Evolutionary conservation across 2,888 invertebrate genomes (phyloP).

Genomic region (Brachylomia viminalis): DNA sequence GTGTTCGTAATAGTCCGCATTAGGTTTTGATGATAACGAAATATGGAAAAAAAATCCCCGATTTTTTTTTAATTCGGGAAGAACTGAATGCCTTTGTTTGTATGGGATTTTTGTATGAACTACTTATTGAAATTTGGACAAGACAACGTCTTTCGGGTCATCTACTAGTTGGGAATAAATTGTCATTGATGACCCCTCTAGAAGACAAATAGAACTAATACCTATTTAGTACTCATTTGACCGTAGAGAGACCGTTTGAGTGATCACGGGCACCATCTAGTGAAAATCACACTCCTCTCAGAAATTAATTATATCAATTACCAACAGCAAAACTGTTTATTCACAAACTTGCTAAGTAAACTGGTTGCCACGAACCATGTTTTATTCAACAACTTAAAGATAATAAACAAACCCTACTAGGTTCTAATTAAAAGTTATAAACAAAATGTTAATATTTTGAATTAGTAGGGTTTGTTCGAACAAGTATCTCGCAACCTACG

Average conservation of each 20-base stretch:
- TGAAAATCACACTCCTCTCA: not conserved
- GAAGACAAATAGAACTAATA: no score
- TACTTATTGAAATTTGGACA: no score
- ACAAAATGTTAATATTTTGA: slow-evolving; percentile 54
- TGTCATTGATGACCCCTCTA: no score
- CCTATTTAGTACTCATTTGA: not conserved
- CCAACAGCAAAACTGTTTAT: slow-evolving; percentile 31
- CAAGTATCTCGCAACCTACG: not conserved
- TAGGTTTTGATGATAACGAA: no score
- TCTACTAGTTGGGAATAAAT: no score
- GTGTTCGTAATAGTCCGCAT: no score
- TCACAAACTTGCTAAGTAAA: slow-evolving; percentile 28
- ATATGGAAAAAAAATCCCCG: no score
- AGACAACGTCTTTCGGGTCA: no score
- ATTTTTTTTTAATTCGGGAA: no score
- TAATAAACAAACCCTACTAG: slow-evolving; percentile 36
- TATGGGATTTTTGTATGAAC: no score
- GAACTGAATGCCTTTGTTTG: no score
- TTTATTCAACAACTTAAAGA: slow-evolving; percentile 51
- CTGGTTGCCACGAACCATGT: slow-evolving; percentile 30
- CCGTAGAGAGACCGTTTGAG: not conserved
- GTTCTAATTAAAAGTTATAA: slow-evolving; percentile 62
- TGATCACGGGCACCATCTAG: not conserved
- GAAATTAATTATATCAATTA: slow-evolving; percentile 39
- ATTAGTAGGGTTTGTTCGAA: slow-evolving; percentile 36